These are phyloP conservation scores for Cherax destructor DNA, from an alignment of 1,140 invertebrate species.

Conservation along the genomic window DNA sequence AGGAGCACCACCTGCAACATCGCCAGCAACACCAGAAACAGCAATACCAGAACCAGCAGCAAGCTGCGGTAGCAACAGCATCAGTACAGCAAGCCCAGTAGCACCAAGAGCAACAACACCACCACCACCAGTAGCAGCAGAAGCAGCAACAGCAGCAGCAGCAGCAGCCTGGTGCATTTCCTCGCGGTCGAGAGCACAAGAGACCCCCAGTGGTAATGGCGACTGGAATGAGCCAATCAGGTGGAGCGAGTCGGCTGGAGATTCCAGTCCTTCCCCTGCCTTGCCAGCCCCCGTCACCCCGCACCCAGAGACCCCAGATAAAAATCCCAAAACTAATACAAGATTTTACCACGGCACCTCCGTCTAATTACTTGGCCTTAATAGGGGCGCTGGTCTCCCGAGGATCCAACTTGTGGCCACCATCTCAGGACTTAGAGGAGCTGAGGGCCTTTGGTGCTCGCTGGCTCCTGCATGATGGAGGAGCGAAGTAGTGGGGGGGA, in stretches of 20 bases:
- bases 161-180: background rate
- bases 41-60: too few relatives aligned
- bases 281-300: too few relatives aligned
- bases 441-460: background rate
- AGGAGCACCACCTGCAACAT: too few relatives aligned
- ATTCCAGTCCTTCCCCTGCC: slow-evolving; percentile 29
- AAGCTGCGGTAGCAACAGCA: too few relatives aligned
- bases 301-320: slow-evolving; percentile 18
- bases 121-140: too few relatives aligned
- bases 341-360: slow-evolving; percentile 54
- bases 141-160: too few relatives aligned
- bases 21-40: too few relatives aligned
- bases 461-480: slow-evolving; percentile 16
- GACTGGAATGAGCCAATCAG: slow-evolving; percentile 66
- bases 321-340: slow-evolving; percentile 66
- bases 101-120: too few relatives aligned
- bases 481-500: background rate
- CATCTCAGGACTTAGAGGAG: slow-evolving; percentile 32
- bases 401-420: slow-evolving; percentile 28
- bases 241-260: slow-evolving; percentile 50
- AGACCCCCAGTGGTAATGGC: slow-evolving; percentile 59
- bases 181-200: slow-evolving; percentile 39
- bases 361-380: slow-evolving; percentile 55
- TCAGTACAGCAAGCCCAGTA: too few relatives aligned
- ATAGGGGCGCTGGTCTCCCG: slow-evolving; percentile 39